Conservation (phyloP, 2,888 invertebrate genomes). For the Lypha dubia region DNA sequence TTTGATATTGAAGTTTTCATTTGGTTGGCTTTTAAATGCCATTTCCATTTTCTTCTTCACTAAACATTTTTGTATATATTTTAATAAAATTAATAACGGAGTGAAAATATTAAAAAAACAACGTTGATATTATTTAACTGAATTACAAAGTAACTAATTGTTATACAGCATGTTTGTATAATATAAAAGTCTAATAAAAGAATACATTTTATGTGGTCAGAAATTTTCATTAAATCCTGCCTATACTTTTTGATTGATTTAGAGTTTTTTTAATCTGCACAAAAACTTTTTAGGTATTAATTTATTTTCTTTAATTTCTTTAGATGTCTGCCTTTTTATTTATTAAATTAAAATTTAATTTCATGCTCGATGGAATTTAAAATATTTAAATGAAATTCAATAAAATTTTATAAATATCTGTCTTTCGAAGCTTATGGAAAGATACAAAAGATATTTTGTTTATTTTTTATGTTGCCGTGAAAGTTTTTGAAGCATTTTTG, state of each 20-base stretch:
- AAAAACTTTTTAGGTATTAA: not conserved
- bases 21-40: conserved; percentile 26
- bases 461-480: too few species aligned
- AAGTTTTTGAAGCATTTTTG: too few species aligned
- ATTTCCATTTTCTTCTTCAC: conserved; percentile 11
- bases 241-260: not conserved
- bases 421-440: not conserved
- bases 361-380: conserved; percentile 40
- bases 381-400: conserved; percentile 1
- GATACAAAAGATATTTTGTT: not conserved
- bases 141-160: not conserved
- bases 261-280: not conserved
- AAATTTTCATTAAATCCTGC: not conserved
- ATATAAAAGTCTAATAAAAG: not conserved
- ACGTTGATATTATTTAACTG: not conserved
- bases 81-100: not conserved
- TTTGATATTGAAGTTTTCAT: not conserved
- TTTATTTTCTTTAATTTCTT: not conserved
- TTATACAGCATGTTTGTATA: not conserved
- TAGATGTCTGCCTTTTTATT: not conserved
- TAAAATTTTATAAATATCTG: not conserved
- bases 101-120: not conserved
- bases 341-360: conserved; percentile 21
- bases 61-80: not conserved
- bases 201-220: not conserved